Percentiles rank a stretch among this genome's conserved stretches.
These are phyloP conservation scores for Oryzias melastigma DNA, from an alignment of 2,113 vertebrate species.

Conservation along the genomic window DNA sequence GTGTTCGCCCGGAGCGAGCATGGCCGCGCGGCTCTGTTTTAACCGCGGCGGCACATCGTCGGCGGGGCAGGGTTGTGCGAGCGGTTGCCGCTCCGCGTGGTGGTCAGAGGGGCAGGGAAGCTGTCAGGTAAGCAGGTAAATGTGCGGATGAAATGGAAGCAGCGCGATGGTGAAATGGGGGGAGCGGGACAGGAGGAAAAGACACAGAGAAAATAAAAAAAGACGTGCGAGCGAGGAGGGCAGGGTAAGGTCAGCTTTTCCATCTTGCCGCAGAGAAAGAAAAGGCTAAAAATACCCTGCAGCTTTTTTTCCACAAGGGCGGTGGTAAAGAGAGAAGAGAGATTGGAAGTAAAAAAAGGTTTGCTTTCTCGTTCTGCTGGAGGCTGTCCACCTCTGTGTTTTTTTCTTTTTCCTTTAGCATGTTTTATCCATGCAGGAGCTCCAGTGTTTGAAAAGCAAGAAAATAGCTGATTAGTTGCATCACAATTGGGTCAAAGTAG, in stretches of 20 bases:
- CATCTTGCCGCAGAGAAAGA: slow-evolving; percentile 59
- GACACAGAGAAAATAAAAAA: slow-evolving; percentile 48
- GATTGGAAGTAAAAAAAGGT: slow-evolving; percentile 20
- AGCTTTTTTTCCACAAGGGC: slow-evolving; percentile 47
- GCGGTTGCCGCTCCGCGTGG: slow-evolving; percentile 44
- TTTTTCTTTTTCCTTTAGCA: slow-evolving; percentile 12
- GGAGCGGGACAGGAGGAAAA: slow-evolving; percentile 14
- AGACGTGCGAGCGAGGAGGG: slow-evolving; percentile 50
- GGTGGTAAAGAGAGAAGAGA: slow-evolving; percentile 24
- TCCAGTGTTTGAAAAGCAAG: slow-evolving; percentile 42
- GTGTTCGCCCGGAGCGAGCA: slow-evolving; percentile 29
- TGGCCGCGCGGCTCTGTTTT: slow-evolving; percentile 17
- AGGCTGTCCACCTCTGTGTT: slow-evolving; percentile 39
- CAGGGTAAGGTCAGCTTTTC: slow-evolving; percentile 63
- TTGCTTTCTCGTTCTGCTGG: slow-evolving; percentile 33
- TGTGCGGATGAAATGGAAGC: slow-evolving; percentile 59
- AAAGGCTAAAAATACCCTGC: slow-evolving; percentile 72
- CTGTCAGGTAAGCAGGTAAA: slow-evolving; percentile 50
- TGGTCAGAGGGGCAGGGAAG: slow-evolving; percentile 43
- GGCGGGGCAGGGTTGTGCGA: slow-evolving; percentile 21
- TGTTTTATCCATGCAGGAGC: slow-evolving; percentile 49
- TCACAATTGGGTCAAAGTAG: slow-evolving; percentile 65
- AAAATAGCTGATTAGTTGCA: slow-evolving; percentile 46
- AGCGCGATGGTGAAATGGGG: slow-evolving; percentile 17
- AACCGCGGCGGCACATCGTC: slow-evolving; percentile 10